These are phyloP conservation scores for Tromatobia lineatoria DNA, from an alignment of 2,888 invertebrate species.

Conservation along the genomic window DNA sequence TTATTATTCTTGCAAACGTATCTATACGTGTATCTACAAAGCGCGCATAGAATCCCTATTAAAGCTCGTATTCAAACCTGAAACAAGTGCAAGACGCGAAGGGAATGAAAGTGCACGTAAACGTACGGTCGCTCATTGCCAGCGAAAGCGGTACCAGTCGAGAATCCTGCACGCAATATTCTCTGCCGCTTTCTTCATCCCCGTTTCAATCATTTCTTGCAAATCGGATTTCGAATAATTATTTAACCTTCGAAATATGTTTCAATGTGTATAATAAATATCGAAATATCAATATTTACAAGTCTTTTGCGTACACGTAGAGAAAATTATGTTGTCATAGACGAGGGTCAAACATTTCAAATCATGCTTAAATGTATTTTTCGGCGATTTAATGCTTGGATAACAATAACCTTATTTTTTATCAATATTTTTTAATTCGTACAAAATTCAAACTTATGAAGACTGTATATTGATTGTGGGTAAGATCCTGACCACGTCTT, in stretches of 20 bases:
- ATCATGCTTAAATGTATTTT: too few species aligned
- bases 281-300: not conserved
- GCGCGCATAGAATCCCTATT: not conserved
- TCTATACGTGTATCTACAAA: not conserved
- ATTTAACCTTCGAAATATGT: not conserved
- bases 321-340: too few species aligned
- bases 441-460: too few species aligned
- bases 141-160: slow-evolving; percentile 47
- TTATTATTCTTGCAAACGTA: slow-evolving; percentile 12
- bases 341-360: too few species aligned
- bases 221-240: slow-evolving; percentile 14
- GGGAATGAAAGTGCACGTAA: slow-evolving; percentile 12
- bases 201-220: slow-evolving; percentile 1
- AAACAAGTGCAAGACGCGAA: slow-evolving; percentile 8
- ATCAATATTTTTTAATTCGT: too few species aligned
- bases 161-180: slow-evolving; percentile 31
- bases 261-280: too few species aligned
- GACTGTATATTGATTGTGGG: too few species aligned
- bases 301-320: too few species aligned
- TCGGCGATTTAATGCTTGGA: too few species aligned
- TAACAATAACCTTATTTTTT: too few species aligned
- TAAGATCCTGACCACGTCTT: too few species aligned
- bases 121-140: slow-evolving; percentile 37
- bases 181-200: not conserved
- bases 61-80: slow-evolving; percentile 23